Evolutionary conservation across 1,140 invertebrate genomes (phyloP), one percentile per base, ranked within the genome.

Genomic region (Tetramorium alpestre): DNA sequence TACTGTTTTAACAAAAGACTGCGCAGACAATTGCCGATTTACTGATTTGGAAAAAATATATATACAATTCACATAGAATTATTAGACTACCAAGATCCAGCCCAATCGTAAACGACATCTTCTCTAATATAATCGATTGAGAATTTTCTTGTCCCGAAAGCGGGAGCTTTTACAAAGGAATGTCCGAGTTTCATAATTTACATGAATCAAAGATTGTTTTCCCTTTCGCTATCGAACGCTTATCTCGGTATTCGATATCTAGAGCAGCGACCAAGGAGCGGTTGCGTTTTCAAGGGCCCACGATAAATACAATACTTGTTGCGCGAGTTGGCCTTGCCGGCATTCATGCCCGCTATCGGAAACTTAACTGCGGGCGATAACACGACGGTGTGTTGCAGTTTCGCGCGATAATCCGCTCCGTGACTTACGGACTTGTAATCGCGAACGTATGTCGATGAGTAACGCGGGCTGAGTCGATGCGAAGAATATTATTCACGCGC

Each of bases 241-340:
- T 49, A 69, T 69, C 41, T 69, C 6, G 6, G 22, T 49, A 13
- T 28, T 54, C n/a, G 58, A 72, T 81, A 82, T 73, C 38, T 72
- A 13, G 54, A 58, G 25, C 41, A 13, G 47, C n/a, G 6, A 10
- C 5, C 25, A 84, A 49, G 13, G 54, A 84, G 22, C 41, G 18
- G 41, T 58, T 44, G 69, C 76, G 47, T 78, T 78, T 85, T 88
- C 80, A 88, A 88, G 80, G 87, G 87, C 84, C 25, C 33, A 16
- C 25, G 73, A 86, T 86, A 86, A 86, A 62, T n/a, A 75, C 18
- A 18, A 33, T 62, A 41, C 44, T 47, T n/a, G 49, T 86, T 44
- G 56, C 28, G 47, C 62, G 62, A 16, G 13, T 72, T 77, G 88
- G 70, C 88, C 85, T 90, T 89, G 76, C 11, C n/a, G 13, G n/a